phyloP scores from a whole-genome alignment of 2,797 vertebrate species.

The Argyrosomus regius region DNA sequence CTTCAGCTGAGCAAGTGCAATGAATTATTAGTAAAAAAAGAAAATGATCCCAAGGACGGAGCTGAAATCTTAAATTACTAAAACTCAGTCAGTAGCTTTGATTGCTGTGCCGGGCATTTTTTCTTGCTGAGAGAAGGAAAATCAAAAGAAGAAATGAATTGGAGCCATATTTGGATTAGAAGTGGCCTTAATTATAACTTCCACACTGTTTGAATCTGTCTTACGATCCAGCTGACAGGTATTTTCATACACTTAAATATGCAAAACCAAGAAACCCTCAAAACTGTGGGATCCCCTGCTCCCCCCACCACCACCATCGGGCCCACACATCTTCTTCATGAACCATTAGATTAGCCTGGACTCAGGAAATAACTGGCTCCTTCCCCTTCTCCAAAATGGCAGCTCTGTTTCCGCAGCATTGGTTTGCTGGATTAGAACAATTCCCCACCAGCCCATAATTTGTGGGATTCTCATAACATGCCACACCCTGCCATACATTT shows the following conservation, averaged over 20 bases:
- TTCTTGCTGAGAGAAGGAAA: constrained; percentile 47
- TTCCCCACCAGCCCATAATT: constrained; percentile 87
- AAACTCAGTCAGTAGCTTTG: constrained; percentile 27
- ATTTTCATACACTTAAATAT: constrained; percentile 47
- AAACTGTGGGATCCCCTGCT: constrained; percentile 47
- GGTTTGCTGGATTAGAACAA: constrained; percentile 86
- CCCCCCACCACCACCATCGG: constrained; percentile 7
- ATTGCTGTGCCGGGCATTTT: constrained; percentile 29
- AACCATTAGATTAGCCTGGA: constrained; percentile 64
- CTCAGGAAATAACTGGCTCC: constrained; percentile 74
- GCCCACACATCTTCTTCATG: constrained; percentile 62
- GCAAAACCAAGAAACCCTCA: constrained; percentile 39
- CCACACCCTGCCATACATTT: constrained; percentile 85
- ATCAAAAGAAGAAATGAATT: constrained; percentile 39
- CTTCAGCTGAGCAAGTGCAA: constrained; percentile 47
- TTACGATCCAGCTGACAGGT: constrained; percentile 50
- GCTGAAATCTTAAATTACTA: constrained; percentile 46
- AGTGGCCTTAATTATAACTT: constrained; percentile 53
- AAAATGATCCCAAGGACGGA: constrained; percentile 38
- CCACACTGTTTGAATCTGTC: constrained; percentile 3
- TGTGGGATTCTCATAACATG: constrained; percentile 82
- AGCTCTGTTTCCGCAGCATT: constrained; percentile 70
- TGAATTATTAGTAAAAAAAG: constrained; percentile 41
- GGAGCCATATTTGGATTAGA: constrained; percentile 47
- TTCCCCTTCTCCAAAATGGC: constrained; percentile 78